phyloP scores from a whole-genome alignment of 2,113 vertebrate genomes.

The Trematocara nigrifrons region DNA sequence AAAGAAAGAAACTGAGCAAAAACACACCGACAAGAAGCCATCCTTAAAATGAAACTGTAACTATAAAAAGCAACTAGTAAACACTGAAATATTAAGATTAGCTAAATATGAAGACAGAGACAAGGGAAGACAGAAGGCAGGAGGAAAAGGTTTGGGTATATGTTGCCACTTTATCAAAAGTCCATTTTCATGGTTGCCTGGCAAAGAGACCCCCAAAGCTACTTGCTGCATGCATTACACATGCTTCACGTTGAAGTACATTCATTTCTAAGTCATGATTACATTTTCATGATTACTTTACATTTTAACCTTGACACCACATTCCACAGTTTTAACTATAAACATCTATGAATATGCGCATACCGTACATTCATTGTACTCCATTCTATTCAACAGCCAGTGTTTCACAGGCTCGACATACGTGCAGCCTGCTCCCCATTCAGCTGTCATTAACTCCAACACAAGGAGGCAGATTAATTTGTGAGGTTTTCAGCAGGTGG shows the following conservation, averaged over 20 bases:
- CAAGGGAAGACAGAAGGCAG: not conserved
- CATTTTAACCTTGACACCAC: not conserved
- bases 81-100: not conserved
- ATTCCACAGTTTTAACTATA: not conserved
- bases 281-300: not conserved
- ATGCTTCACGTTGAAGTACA: not conserved
- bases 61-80: not conserved
- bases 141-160: not conserved
- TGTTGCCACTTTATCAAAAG: not conserved
- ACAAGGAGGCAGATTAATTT: slow-evolving; percentile 34
- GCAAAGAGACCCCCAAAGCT: not conserved
- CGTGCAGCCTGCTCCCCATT: slow-evolving; percentile 2
- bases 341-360: not conserved
- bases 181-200: not conserved
- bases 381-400: not conserved
- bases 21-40: not conserved
- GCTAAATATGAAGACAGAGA: not conserved
- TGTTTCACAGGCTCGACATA: not conserved
- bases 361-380: not conserved
- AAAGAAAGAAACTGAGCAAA: not conserved
- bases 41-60: not conserved
- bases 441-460: slow-evolving; percentile 26
- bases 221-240: not conserved
- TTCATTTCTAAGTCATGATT: not conserved
- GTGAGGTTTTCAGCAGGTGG: slow-evolving; percentile 33